phyloP scores from a whole-genome alignment of 1,140 invertebrate genomes.

The Aphelinus atriplicis region DNA sequence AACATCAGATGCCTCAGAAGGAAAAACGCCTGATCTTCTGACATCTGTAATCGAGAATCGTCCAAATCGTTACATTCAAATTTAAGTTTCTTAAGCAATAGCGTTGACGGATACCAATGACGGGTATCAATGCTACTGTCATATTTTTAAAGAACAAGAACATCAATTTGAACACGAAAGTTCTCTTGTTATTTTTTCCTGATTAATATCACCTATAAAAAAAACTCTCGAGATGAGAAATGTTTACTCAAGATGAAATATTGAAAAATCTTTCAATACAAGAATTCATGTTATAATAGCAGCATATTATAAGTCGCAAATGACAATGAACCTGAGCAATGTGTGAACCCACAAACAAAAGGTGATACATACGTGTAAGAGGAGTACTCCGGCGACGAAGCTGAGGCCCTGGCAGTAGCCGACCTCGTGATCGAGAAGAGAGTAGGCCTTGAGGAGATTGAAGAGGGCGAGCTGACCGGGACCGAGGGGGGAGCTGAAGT shows the following conservation, averaged over 20 bases:
- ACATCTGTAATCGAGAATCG: slow-evolving; percentile 72
- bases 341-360: slow-evolving; percentile 34
- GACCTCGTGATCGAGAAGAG: slow-evolving; percentile 91
- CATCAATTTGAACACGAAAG: too few species aligned
- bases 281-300: too few species aligned
- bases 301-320: background rate
- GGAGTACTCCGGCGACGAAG: slow-evolving; percentile 91
- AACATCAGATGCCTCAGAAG: slow-evolving; percentile 92
- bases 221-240: background rate
- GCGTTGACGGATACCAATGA: too few species aligned
- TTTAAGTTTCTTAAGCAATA: too few species aligned
- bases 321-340: too few species aligned
- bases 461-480: slow-evolving; percentile 92
- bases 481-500: slow-evolving; percentile 87
- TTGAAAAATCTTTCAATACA: too few species aligned
- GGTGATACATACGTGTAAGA: slow-evolving; percentile 83
- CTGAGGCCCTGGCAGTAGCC: slow-evolving; percentile 96
- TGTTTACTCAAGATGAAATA: too few species aligned
- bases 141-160: too few species aligned
- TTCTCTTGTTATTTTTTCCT: too few species aligned
- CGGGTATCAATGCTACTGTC: too few species aligned
- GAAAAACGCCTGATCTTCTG: slow-evolving; percentile 89
- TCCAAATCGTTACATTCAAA: too few species aligned
- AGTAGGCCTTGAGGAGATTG: slow-evolving; percentile 96
- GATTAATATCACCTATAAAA: too few species aligned